These are phyloP conservation scores for Brachypteracias leptosomus DNA, from an alignment of 2,113 vertebrate genomes.

Conservation along the genomic window DNA sequence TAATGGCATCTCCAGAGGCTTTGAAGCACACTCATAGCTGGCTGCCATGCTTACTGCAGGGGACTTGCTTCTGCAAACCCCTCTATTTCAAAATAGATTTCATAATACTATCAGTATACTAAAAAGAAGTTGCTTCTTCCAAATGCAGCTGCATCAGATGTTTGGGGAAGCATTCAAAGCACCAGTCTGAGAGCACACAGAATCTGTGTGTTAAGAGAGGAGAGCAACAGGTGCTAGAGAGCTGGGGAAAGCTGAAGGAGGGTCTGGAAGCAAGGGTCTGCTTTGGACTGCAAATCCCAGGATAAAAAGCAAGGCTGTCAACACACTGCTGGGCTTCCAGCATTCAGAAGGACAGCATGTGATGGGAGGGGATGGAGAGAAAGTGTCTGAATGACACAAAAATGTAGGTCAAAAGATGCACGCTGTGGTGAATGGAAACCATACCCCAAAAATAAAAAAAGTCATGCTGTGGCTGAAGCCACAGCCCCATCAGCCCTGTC, in stretches of 20 bases:
- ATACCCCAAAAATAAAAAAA: not conserved
- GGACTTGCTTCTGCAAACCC: not conserved
- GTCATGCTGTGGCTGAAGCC: not conserved
- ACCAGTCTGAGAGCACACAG: accelerated
- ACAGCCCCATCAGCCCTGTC: not conserved
- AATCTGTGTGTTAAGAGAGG: accelerated
- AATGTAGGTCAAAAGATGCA: not conserved
- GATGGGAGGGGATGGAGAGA: not conserved
- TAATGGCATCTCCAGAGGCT: not conserved
- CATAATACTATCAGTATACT: not conserved
- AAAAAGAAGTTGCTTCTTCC: not conserved
- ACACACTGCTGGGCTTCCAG: accelerated
- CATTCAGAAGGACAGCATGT: accelerated
- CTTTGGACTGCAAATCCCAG: not conserved
- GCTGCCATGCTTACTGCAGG: not conserved
- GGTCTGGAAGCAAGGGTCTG: not conserved
- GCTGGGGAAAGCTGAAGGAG: not conserved
- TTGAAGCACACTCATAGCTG: accelerated
- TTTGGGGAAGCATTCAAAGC: not conserved
- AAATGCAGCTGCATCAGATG: not conserved
- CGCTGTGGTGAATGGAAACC: not conserved
- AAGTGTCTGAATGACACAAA: not conserved
- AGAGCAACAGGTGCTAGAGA: not conserved
- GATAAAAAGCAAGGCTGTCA: not conserved
- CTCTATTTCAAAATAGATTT: not conserved